phyloP scores from a whole-genome alignment of 2,888 invertebrate genomes.

The Mythimna albipuncta region DNA sequence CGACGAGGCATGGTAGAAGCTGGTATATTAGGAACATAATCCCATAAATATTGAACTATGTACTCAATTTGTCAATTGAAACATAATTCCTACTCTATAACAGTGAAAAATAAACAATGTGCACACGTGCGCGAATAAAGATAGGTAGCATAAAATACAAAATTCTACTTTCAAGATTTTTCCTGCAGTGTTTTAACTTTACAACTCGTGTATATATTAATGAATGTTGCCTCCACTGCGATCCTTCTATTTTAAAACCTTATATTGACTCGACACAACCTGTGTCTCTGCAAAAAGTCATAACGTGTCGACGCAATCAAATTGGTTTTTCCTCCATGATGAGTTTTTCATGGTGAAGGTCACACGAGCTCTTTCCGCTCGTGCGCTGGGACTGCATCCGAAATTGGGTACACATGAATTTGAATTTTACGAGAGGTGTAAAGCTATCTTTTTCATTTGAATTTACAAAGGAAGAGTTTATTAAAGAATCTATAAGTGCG shows the following conservation, averaged over 20 bases:
- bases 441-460: not conserved
- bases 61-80: not conserved
- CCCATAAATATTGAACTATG: not conserved
- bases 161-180: not conserved
- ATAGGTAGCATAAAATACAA: not conserved
- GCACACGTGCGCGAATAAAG: conserved; percentile 17
- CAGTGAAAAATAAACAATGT: not conserved
- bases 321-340: conserved; percentile 4
- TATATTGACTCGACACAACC: not conserved
- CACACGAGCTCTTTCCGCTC: conserved; percentile 5
- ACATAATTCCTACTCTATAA: not conserved
- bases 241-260: not conserved
- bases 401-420: conserved; percentile 9
- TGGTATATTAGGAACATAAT: not conserved
- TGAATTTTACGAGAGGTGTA: not conserved
- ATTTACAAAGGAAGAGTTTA: not conserved
- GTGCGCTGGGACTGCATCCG: conserved; percentile 1
- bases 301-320: conserved; percentile 4
- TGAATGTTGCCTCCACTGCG: not conserved
- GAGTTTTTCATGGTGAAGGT: conserved; percentile 9
- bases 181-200: conserved; percentile 1
- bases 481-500: too few relatives aligned
- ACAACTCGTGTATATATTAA: not conserved
- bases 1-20: too few relatives aligned
- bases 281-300: not conserved